Evolutionary conservation across 2,888 invertebrate species (phyloP), one percentile per base, ranked within the genome.

Genomic region (Drosophila testacea): DNA sequence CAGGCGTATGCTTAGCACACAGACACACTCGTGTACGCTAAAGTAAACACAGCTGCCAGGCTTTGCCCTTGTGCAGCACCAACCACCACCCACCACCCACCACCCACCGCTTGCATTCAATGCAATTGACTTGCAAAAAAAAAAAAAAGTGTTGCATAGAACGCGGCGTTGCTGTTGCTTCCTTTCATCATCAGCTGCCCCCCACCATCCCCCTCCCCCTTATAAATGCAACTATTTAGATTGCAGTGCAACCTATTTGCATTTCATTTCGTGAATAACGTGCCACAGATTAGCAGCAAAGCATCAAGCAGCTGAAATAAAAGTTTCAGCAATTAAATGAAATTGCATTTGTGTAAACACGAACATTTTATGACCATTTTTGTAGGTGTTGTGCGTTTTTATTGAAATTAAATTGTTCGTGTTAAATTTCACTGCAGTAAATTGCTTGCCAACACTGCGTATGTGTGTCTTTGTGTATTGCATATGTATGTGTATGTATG

Each of bases 391-490:
- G 6, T 66, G 65, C 69, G 69, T 77, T 84, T 81, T 86, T 86
- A 83, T 85, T 83, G 83, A 84, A 84, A 84, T 86, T 79, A 84
- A 84, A 84, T 86, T 86, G 87, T 84, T 81, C 79, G 79, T 83
- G 83, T 74, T 83, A 67, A 81, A 76, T 83, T 85, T 76, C 72
- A 77, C 66, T 81, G 79, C 83, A 77, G 65, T 79, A 81, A 74
- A 79, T 73, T 81, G 79, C 72, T 77, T 67, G 64, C 57, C 30
- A 48, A 9, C 36, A 39, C 44, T 46, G 36, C 6, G 47, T 56
- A 42, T 55, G 36, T 59, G 38, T 55, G 42, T 66, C 38, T 10
- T 6, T 38, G 22, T 51, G 38, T 38, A 30, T 59, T 55, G 42
- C 47, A 48, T 59, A 13, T 39, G 38, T 10, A 48, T 51, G 41